These are phyloP conservation scores for Synanthedon vespiformis DNA, from an alignment of 2,888 invertebrate genomes.

Conservation along the genomic window DNA sequence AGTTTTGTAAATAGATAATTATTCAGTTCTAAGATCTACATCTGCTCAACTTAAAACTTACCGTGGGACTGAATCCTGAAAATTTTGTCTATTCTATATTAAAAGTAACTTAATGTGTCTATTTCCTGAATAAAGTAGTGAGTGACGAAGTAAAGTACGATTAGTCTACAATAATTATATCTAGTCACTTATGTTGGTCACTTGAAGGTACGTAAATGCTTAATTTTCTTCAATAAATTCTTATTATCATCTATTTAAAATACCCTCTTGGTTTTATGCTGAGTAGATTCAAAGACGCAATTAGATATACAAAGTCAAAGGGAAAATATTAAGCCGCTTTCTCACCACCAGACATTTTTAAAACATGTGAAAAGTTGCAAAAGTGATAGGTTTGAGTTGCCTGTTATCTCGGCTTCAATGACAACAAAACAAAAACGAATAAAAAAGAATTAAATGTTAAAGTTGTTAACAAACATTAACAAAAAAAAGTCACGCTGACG, in stretches of 20 bases:
- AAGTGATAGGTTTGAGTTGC: no score
- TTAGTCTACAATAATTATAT: conserved; percentile 3
- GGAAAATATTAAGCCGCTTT: conserved; percentile 1
- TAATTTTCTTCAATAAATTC: not conserved
- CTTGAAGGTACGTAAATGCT: conserved; percentile 1
- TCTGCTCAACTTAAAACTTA: conserved; percentile 67
- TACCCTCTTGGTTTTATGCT: conserved; percentile 16
- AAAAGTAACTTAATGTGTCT: not conserved
- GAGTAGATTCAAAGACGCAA: conserved; percentile 20
- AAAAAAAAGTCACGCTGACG: no score
- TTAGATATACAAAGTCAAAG: conserved; percentile 2
- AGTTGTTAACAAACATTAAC: no score
- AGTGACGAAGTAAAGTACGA: conserved; percentile 10
- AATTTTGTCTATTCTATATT: conserved; percentile 5
- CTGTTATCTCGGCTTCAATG: no score
- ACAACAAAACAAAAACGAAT: no score
- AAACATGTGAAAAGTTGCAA: no score
- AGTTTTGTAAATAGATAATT: conserved; percentile 66
- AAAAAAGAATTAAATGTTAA: no score
- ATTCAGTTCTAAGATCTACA: conserved; percentile 62
- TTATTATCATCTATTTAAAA: conserved; percentile 2
- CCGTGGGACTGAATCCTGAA: conserved; percentile 45
- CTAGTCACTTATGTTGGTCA: conserved; percentile 13
- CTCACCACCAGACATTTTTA: no score
- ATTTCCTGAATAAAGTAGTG: conserved; percentile 17